Conservation (phyloP, 2,888 invertebrate genomes). For the Resseliella maxima region DNA sequence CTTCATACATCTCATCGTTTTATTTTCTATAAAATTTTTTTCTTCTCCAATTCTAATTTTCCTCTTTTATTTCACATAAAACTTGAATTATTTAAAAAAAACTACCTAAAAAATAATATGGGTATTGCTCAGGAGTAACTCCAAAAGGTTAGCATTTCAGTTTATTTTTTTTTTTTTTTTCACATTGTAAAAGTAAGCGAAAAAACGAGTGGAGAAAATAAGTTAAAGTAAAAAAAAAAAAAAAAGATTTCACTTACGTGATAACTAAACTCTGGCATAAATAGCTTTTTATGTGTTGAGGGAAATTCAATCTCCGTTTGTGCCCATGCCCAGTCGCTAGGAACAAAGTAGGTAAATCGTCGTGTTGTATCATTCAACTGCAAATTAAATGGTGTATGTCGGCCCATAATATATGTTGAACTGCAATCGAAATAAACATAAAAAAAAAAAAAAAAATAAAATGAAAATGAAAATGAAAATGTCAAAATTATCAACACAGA, state of each 20-base stretch:
- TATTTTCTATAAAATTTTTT: not conserved
- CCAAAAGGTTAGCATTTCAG: too few species aligned
- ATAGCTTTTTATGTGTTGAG: constrained; percentile 85
- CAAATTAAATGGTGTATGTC: constrained; percentile 80
- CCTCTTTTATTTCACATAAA: not conserved
- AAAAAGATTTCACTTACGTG: constrained; percentile 72
- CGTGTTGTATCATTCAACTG: constrained; percentile 80
- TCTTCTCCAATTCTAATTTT: not conserved
- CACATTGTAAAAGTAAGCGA: too few species aligned
- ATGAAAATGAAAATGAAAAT: not conserved
- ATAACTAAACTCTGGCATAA: constrained; percentile 82
- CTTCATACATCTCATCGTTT: not conserved
- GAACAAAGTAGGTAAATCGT: constrained; percentile 91
- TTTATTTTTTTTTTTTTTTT: too few species aligned
- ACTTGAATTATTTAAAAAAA: too few species aligned
- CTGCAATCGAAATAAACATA: constrained; percentile 68
- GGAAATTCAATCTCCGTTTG: constrained; percentile 80
- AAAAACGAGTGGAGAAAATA: too few species aligned
- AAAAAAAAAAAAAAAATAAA: not conserved
- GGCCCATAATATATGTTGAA: constrained; percentile 80
- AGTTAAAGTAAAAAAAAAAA: too few species aligned
- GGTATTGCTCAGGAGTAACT: too few species aligned
- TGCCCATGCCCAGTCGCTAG: constrained; percentile 90
- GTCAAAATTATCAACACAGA: not conserved
- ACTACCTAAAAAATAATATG: too few species aligned